Percentiles rank a stretch among this genome's conserved stretches.
phyloP scores from a whole-genome alignment of 2,113 vertebrate species.

The Cathartes aura region DNA sequence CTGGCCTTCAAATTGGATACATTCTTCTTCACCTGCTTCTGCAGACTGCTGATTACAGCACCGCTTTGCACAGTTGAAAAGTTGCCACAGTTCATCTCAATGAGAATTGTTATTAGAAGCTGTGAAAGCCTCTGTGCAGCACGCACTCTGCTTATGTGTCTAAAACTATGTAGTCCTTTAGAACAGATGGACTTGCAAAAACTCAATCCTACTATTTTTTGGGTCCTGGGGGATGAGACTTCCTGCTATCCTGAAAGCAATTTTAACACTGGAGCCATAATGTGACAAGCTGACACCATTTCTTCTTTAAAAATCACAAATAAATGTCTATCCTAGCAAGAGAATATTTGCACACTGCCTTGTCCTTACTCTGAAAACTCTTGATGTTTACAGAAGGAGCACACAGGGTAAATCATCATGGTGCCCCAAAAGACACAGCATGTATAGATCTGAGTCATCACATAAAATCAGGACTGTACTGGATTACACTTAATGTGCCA shows the following conservation, averaged over 20 bases:
- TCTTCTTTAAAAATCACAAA: background rate
- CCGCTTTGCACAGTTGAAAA: background rate
- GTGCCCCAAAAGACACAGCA: background rate
- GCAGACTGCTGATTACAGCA: background rate
- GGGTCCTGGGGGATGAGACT: background rate
- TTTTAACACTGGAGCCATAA: background rate
- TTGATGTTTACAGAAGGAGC: background rate
- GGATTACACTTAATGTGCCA: background rate
- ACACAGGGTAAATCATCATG: background rate
- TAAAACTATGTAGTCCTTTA: background rate
- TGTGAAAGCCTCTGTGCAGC: background rate
- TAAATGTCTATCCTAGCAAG: rapidly evolving
- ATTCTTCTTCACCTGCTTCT: background rate
- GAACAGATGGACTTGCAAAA: background rate
- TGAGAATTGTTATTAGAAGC: background rate
- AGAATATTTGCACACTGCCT: background rate
- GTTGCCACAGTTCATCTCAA: background rate
- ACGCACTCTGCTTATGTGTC: background rate
- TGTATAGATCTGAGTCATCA: background rate
- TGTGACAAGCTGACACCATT: background rate
- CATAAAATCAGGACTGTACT: background rate
- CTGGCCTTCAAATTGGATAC: background rate
- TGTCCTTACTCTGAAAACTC: background rate
- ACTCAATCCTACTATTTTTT: background rate
- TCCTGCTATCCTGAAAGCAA: background rate